Evolutionary conservation across 2,888 invertebrate species (phyloP), one percentile per base, ranked within the genome.

Genomic region (Brenthis hecate): DNA sequence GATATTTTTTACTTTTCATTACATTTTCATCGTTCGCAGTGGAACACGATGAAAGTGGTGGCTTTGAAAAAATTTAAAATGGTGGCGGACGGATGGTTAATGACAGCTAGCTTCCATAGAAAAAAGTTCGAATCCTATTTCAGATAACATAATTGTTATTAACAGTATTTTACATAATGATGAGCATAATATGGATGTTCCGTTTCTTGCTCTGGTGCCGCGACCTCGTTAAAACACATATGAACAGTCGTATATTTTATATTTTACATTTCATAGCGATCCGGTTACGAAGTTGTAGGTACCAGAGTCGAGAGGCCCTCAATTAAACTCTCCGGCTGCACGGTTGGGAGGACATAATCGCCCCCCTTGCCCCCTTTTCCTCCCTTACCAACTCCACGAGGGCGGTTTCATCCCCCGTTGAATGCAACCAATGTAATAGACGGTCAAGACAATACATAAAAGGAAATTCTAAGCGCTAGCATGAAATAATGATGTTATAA

Each of bases 271-370:
- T 60, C 66, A 60, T 51, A 53, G 54, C n/a, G 56, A 55, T 54
- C 68, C 51, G 54, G 65, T 70, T 65, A 65, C 55, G 56, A 53
- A 58, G 68, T 70, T 66, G 65, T 71, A 64, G 73, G 66, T 61
- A 68, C 63, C 56, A 65, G 51, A 65, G 72, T 65, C 67, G 62
- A 70, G 63, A 72, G 70, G 54, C 73, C 73, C 76, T 75, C 76
- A 78, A 77, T 76, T 73, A 77, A 73, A 69, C 68, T 62, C 74
- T 72, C 72, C 72, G 71, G 71, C 66, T 67, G 74, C 70, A 43
- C 36, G 70, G 77, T 69, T 70, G 77, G 69, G 75, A 65, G 68
- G 71, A 75, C 72, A 70, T 73, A 75, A 77, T 75, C 78, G 77
- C 77, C 74, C 66, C 69, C 71, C 58, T 67, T 70, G 47, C 19